phyloP scores from a whole-genome alignment of 1,140 invertebrate species.

The Calephelis nemesis region DNA sequence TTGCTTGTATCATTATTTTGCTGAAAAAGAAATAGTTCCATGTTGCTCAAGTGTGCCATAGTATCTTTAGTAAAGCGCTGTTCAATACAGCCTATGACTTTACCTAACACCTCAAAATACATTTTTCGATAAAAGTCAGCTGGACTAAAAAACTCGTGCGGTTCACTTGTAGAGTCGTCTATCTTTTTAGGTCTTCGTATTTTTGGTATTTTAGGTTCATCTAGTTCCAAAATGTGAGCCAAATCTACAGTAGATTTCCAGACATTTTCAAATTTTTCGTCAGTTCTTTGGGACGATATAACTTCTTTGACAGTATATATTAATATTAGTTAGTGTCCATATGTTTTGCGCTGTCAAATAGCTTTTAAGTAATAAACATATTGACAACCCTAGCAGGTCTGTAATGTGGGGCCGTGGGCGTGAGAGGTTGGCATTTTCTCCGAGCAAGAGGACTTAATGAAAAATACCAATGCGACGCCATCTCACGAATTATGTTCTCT shows the following conservation, averaged over 20 bases:
- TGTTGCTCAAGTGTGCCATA: background rate
- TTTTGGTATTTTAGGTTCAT: background rate
- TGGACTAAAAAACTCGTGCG: background rate
- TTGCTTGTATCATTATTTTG: constrained; percentile 2
- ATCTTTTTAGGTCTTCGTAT: background rate
- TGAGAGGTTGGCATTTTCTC: too few species aligned
- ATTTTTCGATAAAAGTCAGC: constrained; percentile 6
- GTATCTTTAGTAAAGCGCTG: background rate
- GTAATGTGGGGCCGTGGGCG: too few species aligned
- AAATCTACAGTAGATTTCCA: constrained; percentile 1
- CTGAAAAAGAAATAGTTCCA: background rate
- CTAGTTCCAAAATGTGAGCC: background rate
- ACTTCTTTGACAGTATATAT: background rate
- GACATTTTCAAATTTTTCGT: background rate
- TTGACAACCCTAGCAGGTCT: too few species aligned
- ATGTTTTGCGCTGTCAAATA: too few species aligned
- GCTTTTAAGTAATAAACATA: too few species aligned
- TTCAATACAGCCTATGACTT: background rate
- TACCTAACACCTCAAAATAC: constrained; percentile 1
- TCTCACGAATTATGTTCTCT: too few species aligned
- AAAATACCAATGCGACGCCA: too few species aligned
- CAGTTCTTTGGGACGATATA: background rate
- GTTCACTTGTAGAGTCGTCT: background rate
- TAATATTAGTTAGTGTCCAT: too few species aligned
- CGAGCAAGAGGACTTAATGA: too few species aligned